Evolutionary conservation across 2,888 invertebrate genomes (phyloP).

Genomic region (Lasioglossum vierecki): DNA sequence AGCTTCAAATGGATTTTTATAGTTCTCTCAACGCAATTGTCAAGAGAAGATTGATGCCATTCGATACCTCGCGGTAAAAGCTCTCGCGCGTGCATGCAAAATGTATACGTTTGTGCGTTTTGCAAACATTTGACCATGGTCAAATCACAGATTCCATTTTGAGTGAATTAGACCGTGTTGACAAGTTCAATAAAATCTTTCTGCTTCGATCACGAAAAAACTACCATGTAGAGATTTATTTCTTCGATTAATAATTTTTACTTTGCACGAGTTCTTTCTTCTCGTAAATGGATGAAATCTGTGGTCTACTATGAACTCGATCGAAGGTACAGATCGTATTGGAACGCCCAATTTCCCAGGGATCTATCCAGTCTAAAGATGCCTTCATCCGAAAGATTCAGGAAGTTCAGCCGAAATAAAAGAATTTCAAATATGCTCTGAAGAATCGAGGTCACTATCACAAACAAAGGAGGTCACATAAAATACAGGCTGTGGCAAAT

Average conservation of each 20-base stretch:
- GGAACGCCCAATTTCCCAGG: neutral
- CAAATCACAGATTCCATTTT: neutral
- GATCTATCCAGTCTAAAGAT: neutral
- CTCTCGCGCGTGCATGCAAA: neutral
- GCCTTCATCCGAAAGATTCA: neutral
- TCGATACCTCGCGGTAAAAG: neutral
- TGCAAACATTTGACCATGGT: neutral
- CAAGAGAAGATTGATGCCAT: conserved; percentile 3
- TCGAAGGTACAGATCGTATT: neutral
- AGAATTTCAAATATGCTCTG: neutral
- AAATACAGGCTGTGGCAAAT: neutral
- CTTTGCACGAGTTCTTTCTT: neutral
- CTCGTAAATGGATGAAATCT: neutral
- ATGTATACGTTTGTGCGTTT: neutral
- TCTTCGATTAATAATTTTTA: neutral
- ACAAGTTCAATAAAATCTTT: neutral
- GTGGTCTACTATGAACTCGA: neutral
- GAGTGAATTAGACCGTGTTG: neutral
- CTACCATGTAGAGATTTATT: neutral
- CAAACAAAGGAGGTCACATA: conserved; percentile 9
- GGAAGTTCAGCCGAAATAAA: neutral
- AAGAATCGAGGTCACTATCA: neutral
- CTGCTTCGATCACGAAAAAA: neutral
- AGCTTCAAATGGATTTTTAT: conserved; percentile 1
- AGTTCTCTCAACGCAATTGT: conserved; percentile 5